Evolutionary conservation across 23 tunicate genomes (phyloP).

Genomic region (Clavelina lepadiformis): DNA sequence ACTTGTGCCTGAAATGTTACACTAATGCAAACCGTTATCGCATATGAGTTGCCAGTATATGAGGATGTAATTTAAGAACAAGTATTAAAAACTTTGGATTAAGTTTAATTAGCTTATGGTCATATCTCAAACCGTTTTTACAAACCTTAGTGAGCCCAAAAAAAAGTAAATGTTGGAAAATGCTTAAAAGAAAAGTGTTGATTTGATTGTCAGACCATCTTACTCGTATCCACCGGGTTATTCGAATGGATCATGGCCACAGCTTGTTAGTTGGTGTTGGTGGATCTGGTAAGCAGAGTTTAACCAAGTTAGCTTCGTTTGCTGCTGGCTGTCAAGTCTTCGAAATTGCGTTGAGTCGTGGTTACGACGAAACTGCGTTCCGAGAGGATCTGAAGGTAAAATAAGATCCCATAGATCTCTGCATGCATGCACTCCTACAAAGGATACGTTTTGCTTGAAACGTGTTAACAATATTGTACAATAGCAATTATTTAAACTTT

Average conservation of each 20-base stretch:
- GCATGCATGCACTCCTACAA: too few relatives aligned
- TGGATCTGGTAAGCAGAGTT: constrained; percentile 95
- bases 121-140: too few relatives aligned
- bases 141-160: too few relatives aligned
- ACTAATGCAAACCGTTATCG: too few relatives aligned
- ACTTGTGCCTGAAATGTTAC: too few relatives aligned
- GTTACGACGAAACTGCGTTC: constrained; percentile 89
- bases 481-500: neutral
- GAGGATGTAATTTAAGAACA: too few relatives aligned
- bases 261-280: constrained; percentile 96
- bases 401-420: neutral
- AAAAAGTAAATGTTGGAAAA: too few relatives aligned
- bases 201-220: constrained; percentile 84
- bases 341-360: constrained; percentile 91
- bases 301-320: constrained; percentile 90
- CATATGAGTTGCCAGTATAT: too few relatives aligned
- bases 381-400: constrained; percentile 93
- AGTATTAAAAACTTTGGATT: too few relatives aligned
- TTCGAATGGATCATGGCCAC: constrained; percentile 93
- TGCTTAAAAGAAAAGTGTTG: too few relatives aligned
- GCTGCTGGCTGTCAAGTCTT: constrained; percentile 94
- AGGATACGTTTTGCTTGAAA: too few relatives aligned
- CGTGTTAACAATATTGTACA: neutral
- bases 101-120: too few relatives aligned
- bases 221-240: constrained; percentile 93